phyloP scores from a whole-genome alignment of 2,888 invertebrate species.

The Coleophora flavipennella region DNA sequence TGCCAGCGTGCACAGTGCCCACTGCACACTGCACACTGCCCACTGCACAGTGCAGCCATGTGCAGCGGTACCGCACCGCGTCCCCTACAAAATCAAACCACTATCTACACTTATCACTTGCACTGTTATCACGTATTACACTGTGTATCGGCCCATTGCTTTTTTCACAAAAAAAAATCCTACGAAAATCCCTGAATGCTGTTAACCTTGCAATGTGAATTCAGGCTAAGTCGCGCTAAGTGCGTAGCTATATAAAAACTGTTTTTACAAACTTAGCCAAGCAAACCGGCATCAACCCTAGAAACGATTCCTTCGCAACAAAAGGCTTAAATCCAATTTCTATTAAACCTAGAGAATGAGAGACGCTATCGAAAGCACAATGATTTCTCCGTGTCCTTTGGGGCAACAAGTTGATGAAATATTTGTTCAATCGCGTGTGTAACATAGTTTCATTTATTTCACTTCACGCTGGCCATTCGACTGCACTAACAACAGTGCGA shows the following conservation, averaged over 20 bases:
- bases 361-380: slow-evolving; percentile 39
- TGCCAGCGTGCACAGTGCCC: too few species aligned
- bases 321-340: slow-evolving; percentile 25
- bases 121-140: not conserved
- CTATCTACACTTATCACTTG: slow-evolving; percentile 8
- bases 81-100: too few species aligned
- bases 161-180: too few species aligned
- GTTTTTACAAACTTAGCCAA: too few species aligned
- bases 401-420: slow-evolving; percentile 68
- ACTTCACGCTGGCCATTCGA: slow-evolving; percentile 59
- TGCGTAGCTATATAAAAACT: too few species aligned
- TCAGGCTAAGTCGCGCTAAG: too few species aligned
- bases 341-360: slow-evolving; percentile 31
- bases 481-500: slow-evolving; percentile 61
- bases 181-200: too few species aligned
- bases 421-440: slow-evolving; percentile 66
- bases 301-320: not conserved
- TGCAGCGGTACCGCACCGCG: too few species aligned
- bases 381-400: slow-evolving; percentile 48
- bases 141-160: not conserved
- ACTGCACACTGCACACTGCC: too few species aligned
- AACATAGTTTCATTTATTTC: slow-evolving; percentile 68
- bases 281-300: too few species aligned
- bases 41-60: too few species aligned
- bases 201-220: too few species aligned